Base-by-base conservation (phyloP, 2,888 invertebrate species). In the Ceratothoa steindachneri region DNA sequence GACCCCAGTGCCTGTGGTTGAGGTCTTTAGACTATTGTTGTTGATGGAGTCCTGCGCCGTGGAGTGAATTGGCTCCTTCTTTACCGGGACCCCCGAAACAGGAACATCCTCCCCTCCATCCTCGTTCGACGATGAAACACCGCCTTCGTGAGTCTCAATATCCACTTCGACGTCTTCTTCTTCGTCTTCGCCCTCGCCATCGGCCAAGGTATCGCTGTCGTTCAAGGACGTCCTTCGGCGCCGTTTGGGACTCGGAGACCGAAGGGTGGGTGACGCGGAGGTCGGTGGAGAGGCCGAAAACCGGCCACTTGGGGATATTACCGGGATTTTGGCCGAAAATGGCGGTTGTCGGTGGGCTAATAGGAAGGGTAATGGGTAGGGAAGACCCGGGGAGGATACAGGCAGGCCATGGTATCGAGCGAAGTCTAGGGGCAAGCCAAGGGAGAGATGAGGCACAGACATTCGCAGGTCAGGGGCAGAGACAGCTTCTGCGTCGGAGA, bases 351-450 rank as follows among this genome's bases (percentile, higher is more conserved):
- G 30, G 30, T 41, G 67, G 5, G 41, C 66, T 55, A 75, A 55
- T 15, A 72, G 51, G 15, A 75, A 64, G 22, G 75, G 75, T 2
- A 75, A 66, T n/a, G 70, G 71, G 30, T 74, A 74, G 2, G 74
- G 53, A 19, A 74, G 60, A 2, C 30, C 71, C 15, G 30, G 64
- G 7, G 71, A 29, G 24, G 68, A 70, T 28, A 72, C 70, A 53
- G 69, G 75, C 22, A 69, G 53, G n/a, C 30, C 24, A 12, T 68
- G 75, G 69, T 69, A 78, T 24, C 72, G 60, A 19, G 76, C 69
- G 27, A 76, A 30, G 71, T 73, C 73, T 15, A 73, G 52, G 15
- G 73, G 73, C 30, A 76, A 41, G 22, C 70, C 73, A 24, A 72
- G 53, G 29, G 76, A 28, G 28, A 72, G 66, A 55, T 75, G 75